Evolutionary conservation across 2,888 invertebrate genomes (phyloP), one percentile per base, ranked within the genome.

Genomic region (Beris chalybata): DNA sequence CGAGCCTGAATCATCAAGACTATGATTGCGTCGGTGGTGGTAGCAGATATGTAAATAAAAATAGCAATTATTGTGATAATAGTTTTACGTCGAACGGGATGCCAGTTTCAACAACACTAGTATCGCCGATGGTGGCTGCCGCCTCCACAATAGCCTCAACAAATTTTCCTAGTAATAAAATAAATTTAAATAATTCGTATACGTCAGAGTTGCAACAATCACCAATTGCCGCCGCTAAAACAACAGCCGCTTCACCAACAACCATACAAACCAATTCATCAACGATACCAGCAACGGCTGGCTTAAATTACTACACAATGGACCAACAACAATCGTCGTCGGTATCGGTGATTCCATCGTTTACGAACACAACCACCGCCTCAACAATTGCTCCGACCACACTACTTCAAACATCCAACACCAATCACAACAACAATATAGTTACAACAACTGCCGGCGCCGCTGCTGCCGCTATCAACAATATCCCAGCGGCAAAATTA

Each of bases 101-200:
- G 61, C 15, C 55, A 53, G 47, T 52, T 54, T 56, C 58, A 13
- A 29, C 59, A 52, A 45, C 38, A 53, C 29, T 13, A 11, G 7
- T 48, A 64, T 22, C 66, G 48, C 29, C 69, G 55, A 52, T 70
- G 56, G 22, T 69, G 64, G 32, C 68, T 58, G 29, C 57, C 43
- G 61, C 67, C 57, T 7, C 68, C 64, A 22, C 78, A 6, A 76
- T 79, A 47, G 78, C 78, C 70, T 76, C 79, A 4, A 79, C 79
- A 3, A 74, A 78, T 69, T 77, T 73, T 4, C 76, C 78, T 57
- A 45, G 65, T 65, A 38, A 43, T 65, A 58, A 15, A 15, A 7
- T 32, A 47, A 31, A 52, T 65, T 50, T 65, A 57, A 43, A 45
- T 53, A 58, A 38, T 15, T 52, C 48, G 63, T 56, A 57, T 56